Conservation (phyloP, 2,113 vertebrate species). For the Hoplias malabaricus region DNA sequence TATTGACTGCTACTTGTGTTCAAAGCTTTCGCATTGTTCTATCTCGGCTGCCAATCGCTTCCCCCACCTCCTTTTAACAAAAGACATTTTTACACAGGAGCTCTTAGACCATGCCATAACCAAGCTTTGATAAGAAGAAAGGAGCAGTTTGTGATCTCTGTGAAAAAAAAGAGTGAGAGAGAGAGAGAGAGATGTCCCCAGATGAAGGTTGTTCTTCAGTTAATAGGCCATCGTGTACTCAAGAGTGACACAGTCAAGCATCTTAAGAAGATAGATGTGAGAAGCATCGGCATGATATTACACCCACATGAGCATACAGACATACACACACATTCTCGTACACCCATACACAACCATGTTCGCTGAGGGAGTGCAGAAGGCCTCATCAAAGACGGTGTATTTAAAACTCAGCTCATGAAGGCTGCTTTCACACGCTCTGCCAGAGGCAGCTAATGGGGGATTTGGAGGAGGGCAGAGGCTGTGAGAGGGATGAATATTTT, state of each 20-base stretch:
- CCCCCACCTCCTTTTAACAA: constrained; percentile 25
- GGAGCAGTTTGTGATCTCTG: background rate
- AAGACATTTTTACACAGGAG: constrained; percentile 19
- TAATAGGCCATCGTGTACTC: constrained; percentile 22
- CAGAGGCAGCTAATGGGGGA: constrained; percentile 25
- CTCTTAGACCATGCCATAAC: background rate
- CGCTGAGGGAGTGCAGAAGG: constrained; percentile 14
- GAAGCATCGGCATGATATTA: constrained; percentile 11
- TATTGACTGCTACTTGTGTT: constrained; percentile 25
- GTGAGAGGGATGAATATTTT: constrained; percentile 36
- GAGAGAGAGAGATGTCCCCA: constrained; percentile 12
- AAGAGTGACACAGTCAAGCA: constrained; percentile 18
- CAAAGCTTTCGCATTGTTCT: constrained; percentile 7
- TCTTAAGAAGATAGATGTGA: constrained; percentile 11
- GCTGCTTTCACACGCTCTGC: constrained; percentile 18
- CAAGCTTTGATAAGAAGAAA: background rate
- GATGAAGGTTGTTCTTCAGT: constrained; percentile 18
- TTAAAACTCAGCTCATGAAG: constrained; percentile 28
- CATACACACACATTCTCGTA: background rate
- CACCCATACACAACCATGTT: background rate
- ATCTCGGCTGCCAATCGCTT: constrained; percentile 9
- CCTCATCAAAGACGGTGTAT: constrained; percentile 35
- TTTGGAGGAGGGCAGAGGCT: constrained; percentile 26
- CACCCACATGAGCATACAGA: constrained; percentile 19
- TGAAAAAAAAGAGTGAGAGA: too few relatives aligned